Percentiles rank a stretch among this genome's conserved stretches.
Evolutionary conservation across 1,140 invertebrate genomes (phyloP).

Genomic region (Cydia pomonella): DNA sequence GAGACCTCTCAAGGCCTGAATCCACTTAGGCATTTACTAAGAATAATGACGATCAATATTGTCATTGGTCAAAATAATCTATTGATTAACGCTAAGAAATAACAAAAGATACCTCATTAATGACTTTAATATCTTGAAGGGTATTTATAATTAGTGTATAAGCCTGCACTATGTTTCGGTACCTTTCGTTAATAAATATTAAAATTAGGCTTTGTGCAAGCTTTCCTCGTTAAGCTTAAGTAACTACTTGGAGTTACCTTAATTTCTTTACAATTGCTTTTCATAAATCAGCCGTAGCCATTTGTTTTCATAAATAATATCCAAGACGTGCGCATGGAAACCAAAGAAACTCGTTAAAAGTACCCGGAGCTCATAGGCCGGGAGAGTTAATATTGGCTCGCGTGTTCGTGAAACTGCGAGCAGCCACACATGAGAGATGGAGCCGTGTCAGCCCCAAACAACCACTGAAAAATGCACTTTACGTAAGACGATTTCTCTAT

Average conservation of each 20-base stretch:
- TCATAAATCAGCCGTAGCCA: constrained; percentile 16
- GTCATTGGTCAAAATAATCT: background rate
- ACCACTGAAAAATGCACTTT: constrained; percentile 45
- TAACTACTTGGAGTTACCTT: constrained; percentile 29
- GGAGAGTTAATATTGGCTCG: constrained; percentile 20
- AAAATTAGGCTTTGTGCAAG: constrained; percentile 16
- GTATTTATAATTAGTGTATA: background rate
- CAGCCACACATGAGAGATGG: constrained; percentile 43
- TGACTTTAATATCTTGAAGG: background rate
- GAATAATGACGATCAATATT: constrained; percentile 3
- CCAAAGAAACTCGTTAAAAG: constrained; percentile 32
- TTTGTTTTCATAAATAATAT: constrained; percentile 27
- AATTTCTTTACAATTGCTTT: constrained; percentile 25
- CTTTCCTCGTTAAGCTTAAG: constrained; percentile 22
- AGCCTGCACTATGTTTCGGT: background rate
- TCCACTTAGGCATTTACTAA: background rate
- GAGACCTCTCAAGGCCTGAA: constrained; percentile 7
- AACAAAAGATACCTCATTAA: background rate
- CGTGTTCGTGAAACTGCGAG: background rate
- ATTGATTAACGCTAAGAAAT: background rate
- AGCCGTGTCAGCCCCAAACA: constrained; percentile 40
- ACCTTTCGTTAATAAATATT: constrained; percentile 8
- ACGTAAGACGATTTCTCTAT: constrained; percentile 36
- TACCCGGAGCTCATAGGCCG: constrained; percentile 18
- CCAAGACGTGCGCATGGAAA: constrained; percentile 4